Conservation (phyloP, 2,113 vertebrate species). For the Gavia stellata region DNA sequence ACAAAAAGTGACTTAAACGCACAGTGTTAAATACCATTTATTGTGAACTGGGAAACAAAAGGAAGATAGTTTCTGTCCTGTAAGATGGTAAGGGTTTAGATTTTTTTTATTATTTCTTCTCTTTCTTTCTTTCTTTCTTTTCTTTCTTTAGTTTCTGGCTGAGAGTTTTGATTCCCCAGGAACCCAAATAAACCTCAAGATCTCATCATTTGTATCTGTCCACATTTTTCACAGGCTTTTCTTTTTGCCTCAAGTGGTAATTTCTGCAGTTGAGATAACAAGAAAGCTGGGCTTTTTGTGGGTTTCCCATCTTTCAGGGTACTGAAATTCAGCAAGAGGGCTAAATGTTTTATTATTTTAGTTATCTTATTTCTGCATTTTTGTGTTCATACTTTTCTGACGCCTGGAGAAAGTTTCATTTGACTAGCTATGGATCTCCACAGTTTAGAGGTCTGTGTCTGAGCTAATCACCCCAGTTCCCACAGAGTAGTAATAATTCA, state of each 20-base stretch:
- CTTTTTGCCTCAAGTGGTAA: neutral
- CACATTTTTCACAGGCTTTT: neutral
- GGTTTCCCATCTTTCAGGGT: neutral
- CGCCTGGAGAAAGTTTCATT: neutral
- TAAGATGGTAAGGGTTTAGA: neutral
- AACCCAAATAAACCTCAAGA: neutral
- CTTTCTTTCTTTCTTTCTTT: neutral
- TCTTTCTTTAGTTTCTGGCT: neutral
- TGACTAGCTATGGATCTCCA: neutral
- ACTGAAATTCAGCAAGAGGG: neutral
- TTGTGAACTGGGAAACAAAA: neutral
- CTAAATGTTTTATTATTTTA: neutral
- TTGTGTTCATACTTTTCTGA: neutral
- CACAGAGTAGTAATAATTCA: neutral
- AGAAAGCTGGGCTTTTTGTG: neutral
- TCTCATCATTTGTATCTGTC: neutral
- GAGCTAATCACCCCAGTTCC: neutral
- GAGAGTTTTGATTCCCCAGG: neutral
- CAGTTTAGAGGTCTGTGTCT: neutral
- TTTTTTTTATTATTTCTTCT: neutral
- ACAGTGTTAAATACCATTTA: neutral
- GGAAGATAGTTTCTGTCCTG: neutral
- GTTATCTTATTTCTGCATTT: neutral
- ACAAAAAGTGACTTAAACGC: conserved; percentile 3
- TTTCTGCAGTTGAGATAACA: neutral